Percentiles rank a stretch among this genome's conserved stretches.
phyloP scores from a whole-genome alignment of 2,888 invertebrate genomes.

The Heliconius ethilla region DNA sequence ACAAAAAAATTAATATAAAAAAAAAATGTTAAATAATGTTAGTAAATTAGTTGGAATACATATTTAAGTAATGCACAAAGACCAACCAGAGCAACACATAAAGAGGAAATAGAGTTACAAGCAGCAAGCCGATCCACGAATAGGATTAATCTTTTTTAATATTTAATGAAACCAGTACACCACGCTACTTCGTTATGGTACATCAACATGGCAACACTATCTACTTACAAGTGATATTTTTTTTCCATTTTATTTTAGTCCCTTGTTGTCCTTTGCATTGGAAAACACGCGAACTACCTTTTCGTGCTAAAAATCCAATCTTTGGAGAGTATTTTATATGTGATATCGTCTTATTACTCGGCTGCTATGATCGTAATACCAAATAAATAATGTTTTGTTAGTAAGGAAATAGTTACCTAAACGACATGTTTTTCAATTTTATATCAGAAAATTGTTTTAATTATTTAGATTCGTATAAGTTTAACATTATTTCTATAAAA shows the following conservation, averaged over 20 bases:
- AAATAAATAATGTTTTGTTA: conserved; percentile 73
- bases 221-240: conserved; percentile 66
- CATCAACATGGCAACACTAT: conserved; percentile 66
- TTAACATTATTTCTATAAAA: conserved; percentile 34
- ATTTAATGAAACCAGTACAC: conserved; percentile 72
- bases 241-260: conserved; percentile 50
- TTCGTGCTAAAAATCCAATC: conserved; percentile 72
- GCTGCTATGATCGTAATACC: conserved; percentile 69
- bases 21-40: conserved; percentile 55
- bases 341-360: conserved; percentile 70
- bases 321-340: conserved; percentile 68
- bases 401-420: conserved; percentile 55
- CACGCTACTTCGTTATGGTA: conserved; percentile 74
- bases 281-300: conserved; percentile 56
- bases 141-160: conserved; percentile 40
- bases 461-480: not conserved
- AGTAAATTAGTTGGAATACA: conserved; percentile 51
- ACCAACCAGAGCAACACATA: conserved; percentile 74
- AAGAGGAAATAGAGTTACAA: conserved; percentile 63
- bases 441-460: conserved; percentile 26
- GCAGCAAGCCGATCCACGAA: conserved; percentile 56
- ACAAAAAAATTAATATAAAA: conserved; percentile 31
- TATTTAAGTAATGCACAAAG: conserved; percentile 58
- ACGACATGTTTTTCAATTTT: conserved; percentile 66
- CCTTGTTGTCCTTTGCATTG: conserved; percentile 64